Percentiles rank a stretch among this genome's conserved stretches.
Evolutionary conservation across 2,797 vertebrate genomes (phyloP).

Genomic region (Buphagus erythrorhynchus): DNA sequence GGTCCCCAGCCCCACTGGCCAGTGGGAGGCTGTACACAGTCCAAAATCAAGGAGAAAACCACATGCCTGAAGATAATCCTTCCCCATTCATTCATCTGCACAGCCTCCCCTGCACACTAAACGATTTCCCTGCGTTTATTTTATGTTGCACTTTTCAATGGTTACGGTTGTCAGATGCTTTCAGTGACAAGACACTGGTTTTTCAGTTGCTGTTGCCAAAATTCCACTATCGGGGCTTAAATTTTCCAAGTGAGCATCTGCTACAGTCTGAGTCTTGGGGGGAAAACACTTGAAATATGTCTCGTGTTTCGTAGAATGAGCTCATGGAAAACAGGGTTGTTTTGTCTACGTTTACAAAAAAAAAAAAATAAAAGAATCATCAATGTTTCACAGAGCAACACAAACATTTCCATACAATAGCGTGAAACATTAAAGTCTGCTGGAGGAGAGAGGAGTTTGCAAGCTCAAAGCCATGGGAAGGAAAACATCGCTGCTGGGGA

Average conservation of each 20-base stretch:
- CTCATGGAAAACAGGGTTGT: conserved; percentile 38
- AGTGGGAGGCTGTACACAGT: background rate
- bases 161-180: background rate
- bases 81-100: background rate
- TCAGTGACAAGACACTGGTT: background rate
- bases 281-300: background rate
- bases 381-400: background rate
- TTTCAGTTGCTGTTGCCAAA: conserved; percentile 31
- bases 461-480: background rate
- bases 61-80: background rate
- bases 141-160: background rate
- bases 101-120: background rate
- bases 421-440: background rate
- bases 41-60: background rate
- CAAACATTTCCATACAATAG: conserved; percentile 3
- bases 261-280: background rate
- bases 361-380: background rate
- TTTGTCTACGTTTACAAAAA: conserved; percentile 5
- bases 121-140: background rate
- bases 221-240: background rate
- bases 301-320: background rate
- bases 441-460: background rate
- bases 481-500: background rate
- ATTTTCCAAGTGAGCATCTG: conserved; percentile 26
- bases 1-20: background rate